These are phyloP conservation scores for Quadroppia sp. DNA, from an alignment of 2,888 invertebrate species.

Conservation along the genomic window DNA sequence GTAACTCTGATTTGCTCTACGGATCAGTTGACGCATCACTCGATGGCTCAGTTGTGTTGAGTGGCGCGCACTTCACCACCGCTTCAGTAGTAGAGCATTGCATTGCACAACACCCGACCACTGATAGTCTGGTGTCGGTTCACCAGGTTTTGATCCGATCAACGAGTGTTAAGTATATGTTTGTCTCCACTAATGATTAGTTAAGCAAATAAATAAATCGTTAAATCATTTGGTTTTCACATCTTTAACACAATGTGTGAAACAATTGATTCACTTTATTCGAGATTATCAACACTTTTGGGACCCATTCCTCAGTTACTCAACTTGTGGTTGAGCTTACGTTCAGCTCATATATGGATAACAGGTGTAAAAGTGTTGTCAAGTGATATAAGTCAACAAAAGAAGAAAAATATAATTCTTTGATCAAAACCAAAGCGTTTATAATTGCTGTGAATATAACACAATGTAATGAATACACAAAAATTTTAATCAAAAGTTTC, in stretches of 20 bases:
- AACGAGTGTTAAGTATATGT: neutral
- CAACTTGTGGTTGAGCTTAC: neutral
- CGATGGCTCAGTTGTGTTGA: conserved; percentile 23
- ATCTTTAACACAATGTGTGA: neutral
- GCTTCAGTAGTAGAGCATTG: conserved; percentile 8
- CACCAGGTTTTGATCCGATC: conserved; percentile 2
- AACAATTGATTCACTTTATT: neutral
- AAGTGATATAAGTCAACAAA: neutral
- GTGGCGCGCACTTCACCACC: conserved; percentile 20
- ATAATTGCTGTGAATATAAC: too few species aligned
- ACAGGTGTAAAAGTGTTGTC: conserved; percentile 7
- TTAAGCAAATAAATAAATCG: conserved; percentile 5
- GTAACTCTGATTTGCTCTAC: conserved; percentile 15
- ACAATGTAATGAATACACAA: too few species aligned
- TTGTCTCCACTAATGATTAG: neutral
- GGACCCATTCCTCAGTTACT: neutral
- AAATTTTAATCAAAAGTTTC: too few species aligned
- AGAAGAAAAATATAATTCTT: neutral
- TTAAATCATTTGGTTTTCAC: neutral
- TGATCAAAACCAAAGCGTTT: too few species aligned
- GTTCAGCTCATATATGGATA: neutral
- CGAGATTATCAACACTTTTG: neutral
- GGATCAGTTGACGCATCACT: conserved; percentile 30
- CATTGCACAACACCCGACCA: neutral
- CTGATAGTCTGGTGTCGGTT: conserved; percentile 14